These are phyloP conservation scores for Julus scanicus DNA, from an alignment of 2,888 invertebrate genomes.

Conservation along the genomic window DNA sequence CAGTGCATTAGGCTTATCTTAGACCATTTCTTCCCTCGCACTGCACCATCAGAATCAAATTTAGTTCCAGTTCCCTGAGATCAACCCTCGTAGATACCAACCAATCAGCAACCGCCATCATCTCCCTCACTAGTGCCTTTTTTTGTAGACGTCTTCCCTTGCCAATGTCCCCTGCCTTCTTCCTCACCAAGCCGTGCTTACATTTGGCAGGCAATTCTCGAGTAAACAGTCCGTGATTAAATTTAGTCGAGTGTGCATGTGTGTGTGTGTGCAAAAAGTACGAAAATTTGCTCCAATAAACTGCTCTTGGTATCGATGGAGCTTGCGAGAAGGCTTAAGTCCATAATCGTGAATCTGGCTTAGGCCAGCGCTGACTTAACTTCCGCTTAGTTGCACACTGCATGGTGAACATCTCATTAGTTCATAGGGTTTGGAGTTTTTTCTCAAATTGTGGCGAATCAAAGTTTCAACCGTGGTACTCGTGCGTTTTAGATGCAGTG, in stretches of 20 bases:
- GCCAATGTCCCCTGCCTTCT: background rate
- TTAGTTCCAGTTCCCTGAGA: slow-evolving; percentile 39
- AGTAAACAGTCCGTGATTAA: slow-evolving; percentile 7
- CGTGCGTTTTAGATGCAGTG: background rate
- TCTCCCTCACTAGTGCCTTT: slow-evolving; percentile 27
- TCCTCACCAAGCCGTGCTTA: background rate
- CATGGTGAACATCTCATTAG: slow-evolving; percentile 12
- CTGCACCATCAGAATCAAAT: slow-evolving; percentile 41
- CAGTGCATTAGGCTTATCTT: slow-evolving; percentile 48
- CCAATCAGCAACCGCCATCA: slow-evolving; percentile 33
- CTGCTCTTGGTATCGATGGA: slow-evolving; percentile 6
- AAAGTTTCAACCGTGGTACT: slow-evolving; percentile 18
- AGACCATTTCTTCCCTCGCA: slow-evolving; percentile 46
- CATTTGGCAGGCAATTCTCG: slow-evolving; percentile 33
- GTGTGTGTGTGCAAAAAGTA: background rate
- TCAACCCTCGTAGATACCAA: slow-evolving; percentile 23
- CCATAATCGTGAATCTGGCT: slow-evolving; percentile 19
- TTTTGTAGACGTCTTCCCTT: background rate
- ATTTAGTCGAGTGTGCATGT: slow-evolving; percentile 19
- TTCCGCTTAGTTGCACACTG: slow-evolving; percentile 12
- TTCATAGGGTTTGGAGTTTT: background rate
- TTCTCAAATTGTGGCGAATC: slow-evolving; percentile 21
- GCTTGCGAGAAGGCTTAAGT: background rate
- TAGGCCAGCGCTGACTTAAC: slow-evolving; percentile 1
- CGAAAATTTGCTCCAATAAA: background rate